Conservation (phyloP, 2,113 vertebrate species). For the Monopterus albus region DNA sequence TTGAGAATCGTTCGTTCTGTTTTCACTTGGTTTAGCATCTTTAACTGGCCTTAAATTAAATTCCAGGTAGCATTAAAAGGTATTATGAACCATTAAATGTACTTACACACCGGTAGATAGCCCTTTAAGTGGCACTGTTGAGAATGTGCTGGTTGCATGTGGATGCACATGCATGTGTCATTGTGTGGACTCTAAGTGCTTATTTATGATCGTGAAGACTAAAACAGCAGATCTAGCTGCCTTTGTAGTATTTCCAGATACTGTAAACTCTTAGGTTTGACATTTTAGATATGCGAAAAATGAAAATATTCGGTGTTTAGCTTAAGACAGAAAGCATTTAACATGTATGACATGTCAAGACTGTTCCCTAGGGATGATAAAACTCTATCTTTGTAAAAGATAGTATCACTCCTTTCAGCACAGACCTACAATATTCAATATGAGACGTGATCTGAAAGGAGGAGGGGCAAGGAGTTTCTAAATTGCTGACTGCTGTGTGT, state of each 20-base stretch:
- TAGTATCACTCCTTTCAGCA: not conserved
- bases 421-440: constrained; percentile 8
- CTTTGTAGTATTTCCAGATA: constrained; percentile 13
- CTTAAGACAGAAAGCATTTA: not conserved
- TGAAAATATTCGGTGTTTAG: not conserved
- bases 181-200: no score
- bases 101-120: no score
- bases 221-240: constrained; percentile 13
- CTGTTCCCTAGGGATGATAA: not conserved
- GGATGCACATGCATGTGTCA: not conserved
- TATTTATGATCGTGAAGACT: no score
- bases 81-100: no score
- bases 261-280: not conserved
- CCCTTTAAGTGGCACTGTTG: no score
- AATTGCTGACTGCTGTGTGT: constrained; percentile 31
- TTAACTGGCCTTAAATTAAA: no score
- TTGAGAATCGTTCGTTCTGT: no score
- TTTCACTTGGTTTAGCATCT: no score
- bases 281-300: not conserved
- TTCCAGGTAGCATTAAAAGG: no score
- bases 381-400: not conserved
- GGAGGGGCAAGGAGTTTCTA: constrained; percentile 11
- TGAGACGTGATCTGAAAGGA: constrained; percentile 20
- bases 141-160: not conserved
- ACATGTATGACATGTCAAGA: not conserved